phyloP scores from a whole-genome alignment of 1,140 invertebrate species.

The Dendrolimus punctatus region DNA sequence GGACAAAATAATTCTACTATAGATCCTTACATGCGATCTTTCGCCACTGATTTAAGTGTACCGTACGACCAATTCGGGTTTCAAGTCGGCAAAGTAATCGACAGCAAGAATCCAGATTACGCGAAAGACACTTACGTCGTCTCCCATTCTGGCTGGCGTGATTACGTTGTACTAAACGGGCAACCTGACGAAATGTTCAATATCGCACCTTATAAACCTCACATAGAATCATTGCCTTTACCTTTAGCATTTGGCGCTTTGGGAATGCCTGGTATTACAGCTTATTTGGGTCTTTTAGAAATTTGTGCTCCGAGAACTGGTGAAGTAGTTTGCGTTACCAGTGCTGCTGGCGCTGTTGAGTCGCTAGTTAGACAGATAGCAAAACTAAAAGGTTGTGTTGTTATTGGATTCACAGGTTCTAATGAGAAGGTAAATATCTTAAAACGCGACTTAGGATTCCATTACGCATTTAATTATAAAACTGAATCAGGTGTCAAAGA shows the following conservation, averaged over 20 bases:
- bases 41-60: constrained; percentile 11
- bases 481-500: constrained; percentile 62
- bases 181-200: constrained; percentile 16
- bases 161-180: constrained; percentile 44
- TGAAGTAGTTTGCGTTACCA: constrained; percentile 76
- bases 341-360: constrained; percentile 77
- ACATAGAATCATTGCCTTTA: constrained; percentile 16
- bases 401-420: constrained; percentile 79
- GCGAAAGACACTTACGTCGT: constrained; percentile 70
- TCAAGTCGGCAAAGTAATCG: constrained; percentile 43
- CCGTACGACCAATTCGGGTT: constrained; percentile 43
- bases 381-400: constrained; percentile 75
- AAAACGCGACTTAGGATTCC: constrained; percentile 75
- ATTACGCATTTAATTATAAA: constrained; percentile 81
- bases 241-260: constrained; percentile 20
- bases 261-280: constrained; percentile 69
- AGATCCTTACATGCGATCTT: constrained; percentile 64
- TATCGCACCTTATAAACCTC: constrained; percentile 21
- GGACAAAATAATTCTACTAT: too few relatives aligned
- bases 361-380: constrained; percentile 80
- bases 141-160: constrained; percentile 73
- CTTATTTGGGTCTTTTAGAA: constrained; percentile 79
- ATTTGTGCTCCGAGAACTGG: constrained; percentile 77
- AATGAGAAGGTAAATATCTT: constrained; percentile 79
- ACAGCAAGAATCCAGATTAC: constrained; percentile 43